Evolutionary conservation across 1,140 invertebrate species (phyloP).

Genomic region (Drosophila ohnishii): DNA sequence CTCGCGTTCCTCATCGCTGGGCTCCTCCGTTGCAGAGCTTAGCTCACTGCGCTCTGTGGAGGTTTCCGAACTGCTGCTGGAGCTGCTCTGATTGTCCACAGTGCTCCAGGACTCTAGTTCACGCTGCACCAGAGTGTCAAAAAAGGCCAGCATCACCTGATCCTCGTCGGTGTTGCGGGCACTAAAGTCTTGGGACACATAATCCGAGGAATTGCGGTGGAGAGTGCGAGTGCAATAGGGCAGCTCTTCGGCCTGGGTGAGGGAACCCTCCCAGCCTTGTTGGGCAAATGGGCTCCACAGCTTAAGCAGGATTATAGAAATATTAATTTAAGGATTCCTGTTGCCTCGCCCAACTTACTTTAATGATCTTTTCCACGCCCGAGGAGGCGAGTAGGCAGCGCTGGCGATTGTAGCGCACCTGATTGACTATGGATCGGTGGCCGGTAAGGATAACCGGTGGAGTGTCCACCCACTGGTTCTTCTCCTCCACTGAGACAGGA

Average conservation of each 20-base stretch:
- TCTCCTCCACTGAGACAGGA: constrained; percentile 66
- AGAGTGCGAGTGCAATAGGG: constrained; percentile 89
- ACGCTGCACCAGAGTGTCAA: constrained; percentile 95
- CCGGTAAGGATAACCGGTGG: constrained; percentile 93
- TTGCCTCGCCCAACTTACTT: constrained; percentile 84
- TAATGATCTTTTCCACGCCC: constrained; percentile 97
- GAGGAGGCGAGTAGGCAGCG: constrained; percentile 95
- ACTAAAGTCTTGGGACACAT: constrained; percentile 92
- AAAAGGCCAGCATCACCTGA: constrained; percentile 97
- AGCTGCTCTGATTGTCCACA: constrained; percentile 82
- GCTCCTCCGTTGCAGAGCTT: constrained; percentile 38
- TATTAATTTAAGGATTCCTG: background rate
- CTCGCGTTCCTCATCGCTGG: constrained; percentile 41
- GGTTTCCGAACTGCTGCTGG: constrained; percentile 39
- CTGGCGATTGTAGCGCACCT: constrained; percentile 94
- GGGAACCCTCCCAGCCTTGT: constrained; percentile 85
- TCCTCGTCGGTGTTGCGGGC: constrained; percentile 94
- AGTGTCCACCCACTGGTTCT: constrained; percentile 85
- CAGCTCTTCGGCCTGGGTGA: constrained; percentile 85
- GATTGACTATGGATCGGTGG: constrained; percentile 97
- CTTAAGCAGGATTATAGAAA: constrained; percentile 80
- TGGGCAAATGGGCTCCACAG: constrained; percentile 91
- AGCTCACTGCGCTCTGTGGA: constrained; percentile 42
- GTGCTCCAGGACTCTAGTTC: constrained; percentile 91
- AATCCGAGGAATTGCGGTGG: constrained; percentile 92